Conservation (phyloP, 2,888 invertebrate species). For the Morpho helenor region DNA sequence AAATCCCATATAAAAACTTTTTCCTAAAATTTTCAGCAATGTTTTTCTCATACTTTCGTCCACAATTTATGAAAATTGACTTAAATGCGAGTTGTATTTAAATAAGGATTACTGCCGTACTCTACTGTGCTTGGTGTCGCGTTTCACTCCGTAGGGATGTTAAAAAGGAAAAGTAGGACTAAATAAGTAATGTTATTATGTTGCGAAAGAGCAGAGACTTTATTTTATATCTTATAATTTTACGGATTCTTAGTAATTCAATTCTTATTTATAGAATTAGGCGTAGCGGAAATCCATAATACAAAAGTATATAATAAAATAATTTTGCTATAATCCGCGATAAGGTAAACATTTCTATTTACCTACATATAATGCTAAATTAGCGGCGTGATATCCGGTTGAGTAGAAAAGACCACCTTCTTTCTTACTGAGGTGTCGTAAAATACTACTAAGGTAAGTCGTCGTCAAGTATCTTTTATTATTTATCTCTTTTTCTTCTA, state of each 20-base stretch:
- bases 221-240: not conserved
- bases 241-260: not conserved
- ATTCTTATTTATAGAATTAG: too few species aligned
- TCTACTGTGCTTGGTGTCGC: not conserved
- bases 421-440: too few species aligned
- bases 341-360: too few species aligned
- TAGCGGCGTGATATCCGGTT: too few species aligned
- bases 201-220: constrained; percentile 2
- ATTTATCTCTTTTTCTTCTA: too few species aligned
- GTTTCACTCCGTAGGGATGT: not conserved
- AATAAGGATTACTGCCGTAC: not conserved
- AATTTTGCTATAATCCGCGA: too few species aligned
- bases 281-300: too few species aligned
- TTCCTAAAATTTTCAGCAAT: not conserved
- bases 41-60: not conserved
- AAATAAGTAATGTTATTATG: constrained; percentile 2
- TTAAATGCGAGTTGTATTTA: constrained; percentile 1
- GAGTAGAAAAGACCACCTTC: too few species aligned
- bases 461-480: too few species aligned
- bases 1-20: not conserved
- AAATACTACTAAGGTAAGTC: too few species aligned
- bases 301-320: too few species aligned
- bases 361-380: too few species aligned
- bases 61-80: constrained; percentile 4
- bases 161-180: constrained; percentile 1